Percentiles rank a stretch among this genome's conserved stretches.
Evolutionary conservation across 2,888 invertebrate genomes (phyloP).

Genomic region (Toxonevra muliebris): DNA sequence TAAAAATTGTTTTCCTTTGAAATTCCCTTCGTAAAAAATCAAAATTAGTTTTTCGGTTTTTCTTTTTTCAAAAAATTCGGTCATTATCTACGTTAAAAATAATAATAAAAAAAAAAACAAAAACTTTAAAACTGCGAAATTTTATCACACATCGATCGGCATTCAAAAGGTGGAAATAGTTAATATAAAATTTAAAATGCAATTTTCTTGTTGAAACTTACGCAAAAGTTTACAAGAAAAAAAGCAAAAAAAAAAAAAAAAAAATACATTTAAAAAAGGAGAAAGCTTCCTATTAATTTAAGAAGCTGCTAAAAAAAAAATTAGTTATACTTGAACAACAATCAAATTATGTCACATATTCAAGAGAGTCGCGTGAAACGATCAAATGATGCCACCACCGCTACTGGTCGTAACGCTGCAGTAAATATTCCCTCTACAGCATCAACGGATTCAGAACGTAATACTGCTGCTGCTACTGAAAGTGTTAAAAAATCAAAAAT

Average conservation of each 20-base stretch:
- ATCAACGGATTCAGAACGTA: neutral
- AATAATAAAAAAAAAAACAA: neutral
- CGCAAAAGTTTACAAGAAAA: no score
- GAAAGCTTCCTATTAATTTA: neutral
- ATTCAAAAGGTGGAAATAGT: slow-evolving; percentile 31
- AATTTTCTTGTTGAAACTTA: no score
- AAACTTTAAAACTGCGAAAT: slow-evolving; percentile 17
- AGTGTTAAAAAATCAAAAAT: no score
- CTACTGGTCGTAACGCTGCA: neutral
- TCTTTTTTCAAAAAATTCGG: slow-evolving; percentile 2
- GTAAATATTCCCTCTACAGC: slow-evolving; percentile 5
- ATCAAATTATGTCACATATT: no score
- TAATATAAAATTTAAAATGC: slow-evolving; percentile 18
- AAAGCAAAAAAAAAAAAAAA: no score
- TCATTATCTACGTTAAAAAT: slow-evolving; percentile 6
- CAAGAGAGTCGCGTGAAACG: no score
- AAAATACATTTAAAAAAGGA: neutral
- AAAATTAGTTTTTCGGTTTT: slow-evolving; percentile 6
- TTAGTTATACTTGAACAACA: neutral
- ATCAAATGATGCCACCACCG: neutral
- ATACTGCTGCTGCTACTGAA: no score
- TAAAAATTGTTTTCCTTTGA: neutral
- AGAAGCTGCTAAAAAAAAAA: neutral
- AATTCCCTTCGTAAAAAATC: neutral
- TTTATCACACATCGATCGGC: slow-evolving; percentile 33